Evolutionary conservation across 2,797 vertebrate genomes (phyloP), one percentile per base, ranked within the genome.

Genomic region (Lepus oiostolus): DNA sequence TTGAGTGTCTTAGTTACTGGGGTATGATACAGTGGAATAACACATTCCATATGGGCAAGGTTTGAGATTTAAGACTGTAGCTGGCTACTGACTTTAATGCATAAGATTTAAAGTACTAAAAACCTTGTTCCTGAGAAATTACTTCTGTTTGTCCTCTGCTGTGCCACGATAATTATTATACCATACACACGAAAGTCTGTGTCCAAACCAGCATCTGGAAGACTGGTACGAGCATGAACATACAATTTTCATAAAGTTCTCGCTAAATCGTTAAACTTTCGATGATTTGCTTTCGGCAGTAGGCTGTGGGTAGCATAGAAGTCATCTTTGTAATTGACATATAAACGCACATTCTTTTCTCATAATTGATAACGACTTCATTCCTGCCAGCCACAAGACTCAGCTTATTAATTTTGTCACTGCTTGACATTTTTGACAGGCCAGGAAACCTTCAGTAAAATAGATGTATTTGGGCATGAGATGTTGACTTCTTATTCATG

Each of bases 1-100:
- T 52, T 96, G 90, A 79, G 19, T 91, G 52, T 91, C 76, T 95
- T 79, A 81, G 77, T 60, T 95, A 96, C 90, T 93, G 92, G 93
- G 91, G 0, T 8, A 38, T 87, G 92, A 93, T 82, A 87, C 50
- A 72, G 96, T 93, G 93, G 63, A 74, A 96, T 88, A 92, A 85
- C 94, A 9, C 82, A 81, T 94, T 98, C 97, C 74, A 94, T 58
- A 83, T 93, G 91, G 97, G 76, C 65, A 12, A 95, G 96, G 81
- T 80, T 91, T 95, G 96, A 95, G 91, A 92, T 89, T 97, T 97
- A 85, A 94, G 76, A 70, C 42, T 91, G 60, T 80, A 94, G 24
- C 22, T 90, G 13, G 93, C 42, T 95, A 96, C 94, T 96, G 95
- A 97, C 62, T 88, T 72, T 97, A 96, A 95, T 75, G 63, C 95